Base-by-base conservation (phyloP, 2,113 vertebrate genomes). In the Notechis scutatus region DNA sequence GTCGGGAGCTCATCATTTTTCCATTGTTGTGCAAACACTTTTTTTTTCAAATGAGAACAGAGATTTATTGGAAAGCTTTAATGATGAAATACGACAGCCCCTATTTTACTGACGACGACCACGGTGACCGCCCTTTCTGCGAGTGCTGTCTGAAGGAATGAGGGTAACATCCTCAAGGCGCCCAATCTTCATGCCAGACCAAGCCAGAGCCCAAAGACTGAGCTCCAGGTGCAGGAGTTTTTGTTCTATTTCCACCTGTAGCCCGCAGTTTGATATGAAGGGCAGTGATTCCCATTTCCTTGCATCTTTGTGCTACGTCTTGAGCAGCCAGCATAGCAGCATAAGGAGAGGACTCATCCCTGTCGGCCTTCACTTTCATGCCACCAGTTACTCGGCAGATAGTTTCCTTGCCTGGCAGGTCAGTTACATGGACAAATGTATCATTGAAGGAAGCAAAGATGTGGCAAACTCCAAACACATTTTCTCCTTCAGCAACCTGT, bases 361-460 rank as follows among this genome's bases (percentile, higher is more conserved):
- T 97, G 98, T 99, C 99, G 0, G 99, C 99, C 96, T 99, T 99
- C 94, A 99, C 99, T 97, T 99, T 99, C 99, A 99, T 99, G 12
- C 99, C 99, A 21, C 99, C 99, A 0, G 99, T 99, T 95, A 99
- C 99, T 1, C 99, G 98, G 96, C 99, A 99, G 97, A 99, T 99
- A 0, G 99, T 99, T 97, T 99, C 99, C 97, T 99, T 99, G 96
- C 99, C 99, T 26, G 99, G 99, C 81, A 99, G 98, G 94, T 99
- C 99, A 0, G 99, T 99, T 94, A 99, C 99, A 0, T 99, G 99
- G 90, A 99, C 99, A 0, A 99, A 99, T 92, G 99, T 99, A 94
- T 99, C 99, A 21, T 99, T 99, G 98, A 99, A 99, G 96, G 99
- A 99, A 85, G 99, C 99, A 81, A 99, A 99, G 96, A 99, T 99